Base-by-base conservation (phyloP, 2,888 invertebrate species). In the Eupithecia subumbrata region DNA sequence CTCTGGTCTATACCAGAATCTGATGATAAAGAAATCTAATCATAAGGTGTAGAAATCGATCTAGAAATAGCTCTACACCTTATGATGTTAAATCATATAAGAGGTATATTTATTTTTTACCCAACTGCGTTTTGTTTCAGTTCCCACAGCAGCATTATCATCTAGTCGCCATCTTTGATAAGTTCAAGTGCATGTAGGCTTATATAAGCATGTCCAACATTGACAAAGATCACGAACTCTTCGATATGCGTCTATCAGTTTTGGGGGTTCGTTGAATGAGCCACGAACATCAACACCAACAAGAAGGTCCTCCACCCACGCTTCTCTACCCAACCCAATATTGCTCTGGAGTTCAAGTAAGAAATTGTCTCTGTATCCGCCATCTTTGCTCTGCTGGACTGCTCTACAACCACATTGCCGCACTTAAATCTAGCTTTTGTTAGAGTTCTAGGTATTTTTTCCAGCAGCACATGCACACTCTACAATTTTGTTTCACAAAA, bases 401-500 rank as follows among this genome's bases (percentile, higher is more conserved):
- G n/a, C n/a, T n/a, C 52, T 56, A 22, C 5, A 25, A 12, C 60
- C 3, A 60, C 25, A 14, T 60, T 60, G 22, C 60, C 5, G 60
- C 0, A 25, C 22, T 60, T 25, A 60, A 60, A 60, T 14, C 60
- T 60, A 5, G 60, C 7, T 60, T 56, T 22, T 22, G 22, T 56
- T 22, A 56, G 40, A 40, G 12, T 52, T 52, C 22, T 56, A 56
- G 22, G 22, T 60, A 60, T 12, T 11, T 52, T 56, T 56, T 12
- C 56, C 56, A 30, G 30, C 14, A 64, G 64, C 34, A 25, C 30
- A 30, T 63, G 18, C 30, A 30, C 30, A 34, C 66, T 67, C n/a
- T 12, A 40, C 2, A 66, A 16, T 43, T 16, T 68, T 40, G 14
- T 43, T 12, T 25, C 63, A 73, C 37, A 73, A 68, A 63, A 64